Percentiles rank a stretch among this genome's conserved stretches.
These are phyloP conservation scores for Trematomus bernacchii DNA, from an alignment of 2,797 vertebrate genomes.

Conservation along the genomic window DNA sequence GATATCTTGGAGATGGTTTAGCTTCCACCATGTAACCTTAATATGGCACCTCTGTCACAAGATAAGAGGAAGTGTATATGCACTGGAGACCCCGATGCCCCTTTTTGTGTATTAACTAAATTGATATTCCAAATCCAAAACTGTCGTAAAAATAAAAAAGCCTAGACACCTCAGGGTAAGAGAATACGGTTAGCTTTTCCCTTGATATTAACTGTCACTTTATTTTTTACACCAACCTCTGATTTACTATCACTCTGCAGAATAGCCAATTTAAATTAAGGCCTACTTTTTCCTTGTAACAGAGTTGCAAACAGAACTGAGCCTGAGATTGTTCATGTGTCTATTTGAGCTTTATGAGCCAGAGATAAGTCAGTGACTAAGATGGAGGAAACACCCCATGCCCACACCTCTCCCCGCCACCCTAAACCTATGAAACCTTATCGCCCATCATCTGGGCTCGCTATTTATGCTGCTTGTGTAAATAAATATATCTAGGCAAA, in stretches of 20 bases:
- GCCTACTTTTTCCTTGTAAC: slow-evolving; percentile 30
- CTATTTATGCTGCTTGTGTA: slow-evolving; percentile 89
- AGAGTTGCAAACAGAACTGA: slow-evolving; percentile 44
- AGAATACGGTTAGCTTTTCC: slow-evolving; percentile 50
- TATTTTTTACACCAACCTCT: slow-evolving; percentile 41
- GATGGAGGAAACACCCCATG: slow-evolving; percentile 70
- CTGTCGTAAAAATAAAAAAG: slow-evolving; percentile 29
- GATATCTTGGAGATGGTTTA: neutral
- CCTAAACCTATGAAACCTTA: slow-evolving; percentile 82
- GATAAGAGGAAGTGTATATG: neutral
- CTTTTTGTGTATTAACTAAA: slow-evolving; percentile 5
- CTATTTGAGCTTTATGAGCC: slow-evolving; percentile 73
- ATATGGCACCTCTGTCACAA: neutral
- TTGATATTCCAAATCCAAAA: slow-evolving; percentile 28
- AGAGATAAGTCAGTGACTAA: slow-evolving; percentile 61
- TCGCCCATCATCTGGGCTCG: slow-evolving; percentile 70
- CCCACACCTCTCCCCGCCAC: slow-evolving; percentile 35
- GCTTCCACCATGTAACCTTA: neutral
- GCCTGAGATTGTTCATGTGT: slow-evolving; percentile 61
- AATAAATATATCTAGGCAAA: slow-evolving; percentile 88
- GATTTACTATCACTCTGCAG: slow-evolving; percentile 26
- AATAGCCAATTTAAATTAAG: slow-evolving; percentile 5
- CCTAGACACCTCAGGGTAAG: slow-evolving; percentile 7
- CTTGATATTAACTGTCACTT: slow-evolving; percentile 39
- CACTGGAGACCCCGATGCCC: too few species aligned